Percentiles rank a stretch among this genome's conserved stretches.
These are phyloP conservation scores for Periphyllus acericola DNA, from an alignment of 2,888 invertebrate genomes.

Conservation along the genomic window DNA sequence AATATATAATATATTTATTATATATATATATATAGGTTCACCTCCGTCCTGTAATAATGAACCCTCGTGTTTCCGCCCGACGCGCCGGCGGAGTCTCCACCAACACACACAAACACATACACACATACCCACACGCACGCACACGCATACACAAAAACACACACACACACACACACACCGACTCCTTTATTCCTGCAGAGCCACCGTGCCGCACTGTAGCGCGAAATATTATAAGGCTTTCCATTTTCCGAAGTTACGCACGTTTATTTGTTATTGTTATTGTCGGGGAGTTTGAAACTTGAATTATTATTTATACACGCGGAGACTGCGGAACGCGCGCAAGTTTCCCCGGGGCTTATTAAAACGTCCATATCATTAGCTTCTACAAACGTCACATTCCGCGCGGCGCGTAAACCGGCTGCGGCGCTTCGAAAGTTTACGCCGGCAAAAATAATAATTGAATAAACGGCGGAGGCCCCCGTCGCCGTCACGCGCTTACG, in stretches of 20 bases:
- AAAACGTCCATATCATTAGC: conserved; percentile 59
- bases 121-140: too few relatives aligned
- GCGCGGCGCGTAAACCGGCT: conserved; percentile 16
- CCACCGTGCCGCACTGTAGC: not conserved
- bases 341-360: conserved; percentile 54
- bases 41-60: conserved; percentile 56
- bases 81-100: not conserved
- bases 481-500: not conserved
- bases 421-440: conserved; percentile 28
- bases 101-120: not conserved
- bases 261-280: conserved; percentile 62
- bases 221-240: conserved; percentile 53
- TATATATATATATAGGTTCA: conserved; percentile 16
- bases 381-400: conserved; percentile 51
- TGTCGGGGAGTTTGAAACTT: conserved; percentile 58
- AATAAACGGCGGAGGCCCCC: not conserved
- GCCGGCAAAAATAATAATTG: conserved; percentile 44
- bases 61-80: conserved; percentile 31
- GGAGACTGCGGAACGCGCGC: conserved; percentile 19
- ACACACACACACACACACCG: not conserved
- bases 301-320: conserved; percentile 56
- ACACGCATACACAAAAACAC: too few relatives aligned
- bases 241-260: conserved; percentile 59
- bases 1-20: not conserved
- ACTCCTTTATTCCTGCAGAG: not conserved